phyloP scores from a whole-genome alignment of 1,140 invertebrate species.

The Paraescarpia echinospica region DNA sequence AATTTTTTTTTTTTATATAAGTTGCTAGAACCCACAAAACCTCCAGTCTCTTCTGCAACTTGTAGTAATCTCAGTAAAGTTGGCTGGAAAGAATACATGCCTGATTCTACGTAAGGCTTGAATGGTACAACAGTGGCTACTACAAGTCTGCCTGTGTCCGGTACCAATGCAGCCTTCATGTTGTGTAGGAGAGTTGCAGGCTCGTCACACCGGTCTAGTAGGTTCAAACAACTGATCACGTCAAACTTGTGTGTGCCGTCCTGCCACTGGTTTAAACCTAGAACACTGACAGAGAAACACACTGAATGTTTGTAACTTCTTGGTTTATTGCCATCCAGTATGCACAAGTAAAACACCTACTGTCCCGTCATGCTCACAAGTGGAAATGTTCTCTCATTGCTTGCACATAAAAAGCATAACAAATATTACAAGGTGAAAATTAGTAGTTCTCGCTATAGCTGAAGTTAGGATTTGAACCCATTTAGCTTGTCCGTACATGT shows the following conservation, averaged over 20 bases:
- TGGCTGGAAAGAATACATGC: conserved; percentile 35
- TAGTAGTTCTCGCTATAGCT: no score
- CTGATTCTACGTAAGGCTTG: conserved; percentile 83
- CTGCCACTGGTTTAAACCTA: conserved; percentile 76
- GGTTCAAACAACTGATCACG: conserved; percentile 83
- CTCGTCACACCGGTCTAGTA: conserved; percentile 84
- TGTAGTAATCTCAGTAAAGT: neutral
- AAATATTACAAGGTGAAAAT: neutral
- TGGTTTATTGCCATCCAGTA: neutral
- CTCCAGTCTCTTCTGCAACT: neutral
- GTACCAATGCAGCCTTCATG: conserved; percentile 67
- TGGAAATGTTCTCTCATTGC: neutral
- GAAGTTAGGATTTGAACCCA: no score
- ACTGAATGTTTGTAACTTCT: conserved; percentile 18
- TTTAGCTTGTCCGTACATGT: no score
- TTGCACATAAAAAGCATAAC: conserved; percentile 10
- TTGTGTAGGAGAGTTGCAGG: conserved; percentile 74
- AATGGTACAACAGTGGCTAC: conserved; percentile 86
- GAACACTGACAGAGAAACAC: conserved; percentile 65
- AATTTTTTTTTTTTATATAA: neutral
- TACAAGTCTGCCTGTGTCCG: conserved; percentile 70
- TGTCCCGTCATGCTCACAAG: neutral
- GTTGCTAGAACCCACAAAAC: neutral
- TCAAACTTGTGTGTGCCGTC: conserved; percentile 66
- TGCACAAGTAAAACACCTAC: neutral